Evolutionary conservation across 2,888 invertebrate species (phyloP).

Genomic region (Petrolisthes cinctipes): DNA sequence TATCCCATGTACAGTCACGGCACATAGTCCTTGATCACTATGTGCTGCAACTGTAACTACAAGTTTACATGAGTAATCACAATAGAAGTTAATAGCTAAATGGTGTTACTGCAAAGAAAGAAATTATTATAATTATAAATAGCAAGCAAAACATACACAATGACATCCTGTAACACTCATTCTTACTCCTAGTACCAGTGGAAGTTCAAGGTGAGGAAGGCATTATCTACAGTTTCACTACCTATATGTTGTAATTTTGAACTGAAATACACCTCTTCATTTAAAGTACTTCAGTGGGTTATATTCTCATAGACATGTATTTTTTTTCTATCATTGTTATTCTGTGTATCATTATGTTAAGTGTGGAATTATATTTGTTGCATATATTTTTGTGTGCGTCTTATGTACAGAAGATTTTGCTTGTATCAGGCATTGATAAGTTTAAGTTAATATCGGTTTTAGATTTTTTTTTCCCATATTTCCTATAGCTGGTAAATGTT

Average conservation of each 20-base stretch:
- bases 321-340: neutral
- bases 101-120: no score
- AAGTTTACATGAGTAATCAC: no score
- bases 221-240: neutral
- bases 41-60: no score
- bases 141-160: no score
- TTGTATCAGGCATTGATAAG: conserved; percentile 49
- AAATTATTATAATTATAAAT: no score
- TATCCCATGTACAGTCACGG: no score
- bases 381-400: conserved; percentile 54
- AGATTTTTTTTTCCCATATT: neutral
- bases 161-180: no score
- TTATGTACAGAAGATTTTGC: conserved; percentile 43
- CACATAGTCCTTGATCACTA: no score
- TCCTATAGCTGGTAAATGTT: neutral
- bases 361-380: conserved; percentile 46
- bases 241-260: neutral
- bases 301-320: conserved; percentile 7
- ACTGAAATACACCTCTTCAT: neutral
- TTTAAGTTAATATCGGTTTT: conserved; percentile 15
- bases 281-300: neutral
- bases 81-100: no score
- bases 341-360: conserved; percentile 28
- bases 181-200: no score
- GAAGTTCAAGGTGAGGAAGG: no score